Base-by-base conservation (phyloP, 2,113 vertebrate genomes). In the Crotalus horridus region DNA sequence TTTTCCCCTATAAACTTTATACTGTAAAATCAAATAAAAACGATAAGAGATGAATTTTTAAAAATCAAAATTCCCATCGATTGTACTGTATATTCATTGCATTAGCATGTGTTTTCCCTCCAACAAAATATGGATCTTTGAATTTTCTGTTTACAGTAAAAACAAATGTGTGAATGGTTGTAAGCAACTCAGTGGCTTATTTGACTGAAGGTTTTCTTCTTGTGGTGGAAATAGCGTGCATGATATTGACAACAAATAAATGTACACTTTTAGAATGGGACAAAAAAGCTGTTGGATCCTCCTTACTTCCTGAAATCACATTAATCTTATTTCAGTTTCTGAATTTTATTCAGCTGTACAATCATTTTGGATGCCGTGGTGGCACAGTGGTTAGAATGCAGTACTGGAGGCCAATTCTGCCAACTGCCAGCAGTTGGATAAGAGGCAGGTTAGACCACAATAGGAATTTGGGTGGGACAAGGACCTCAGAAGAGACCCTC, bases 61-160 rank as follows among this genome's bases (percentile, higher is more conserved):
- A 54, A 54, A 3, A 53, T 93, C 89, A 74, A 87, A 92, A 94
- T 96, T 95, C 93, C 94, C 90, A 93, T 96, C 91, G 74, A 56
- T 95, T 95, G 95, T 88, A 56, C 95, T 94, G 94, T 93, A 91
- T 43, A 92, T 95, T 95, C 95, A 94, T 93, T 94, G 95, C 90
- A 1, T 17, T 94, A 94, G 95, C 96, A 96, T 96, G 95, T 91
- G 33, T 7, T 10, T 97, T 97, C 95, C 94, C n/a, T 94, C 87
- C 90, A 89, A 58, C 59, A 94, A 95, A 87, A 95, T 91, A 92
- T 51, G 91, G 61, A 92, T 96, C 92, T 97, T 97, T 94, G 91
- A 96, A 96, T 96, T 95, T 89, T 95, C 91, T 94, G 93, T 92
- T 92, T 93, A 95, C 94, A 95, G 96, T 93, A 89, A n/a, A 74